Evolutionary conservation across 92 coral and sea anemone genomes (phyloP), one percentile per base, ranked within the genome.

Genomic region (Galaxea fascicularis): DNA sequence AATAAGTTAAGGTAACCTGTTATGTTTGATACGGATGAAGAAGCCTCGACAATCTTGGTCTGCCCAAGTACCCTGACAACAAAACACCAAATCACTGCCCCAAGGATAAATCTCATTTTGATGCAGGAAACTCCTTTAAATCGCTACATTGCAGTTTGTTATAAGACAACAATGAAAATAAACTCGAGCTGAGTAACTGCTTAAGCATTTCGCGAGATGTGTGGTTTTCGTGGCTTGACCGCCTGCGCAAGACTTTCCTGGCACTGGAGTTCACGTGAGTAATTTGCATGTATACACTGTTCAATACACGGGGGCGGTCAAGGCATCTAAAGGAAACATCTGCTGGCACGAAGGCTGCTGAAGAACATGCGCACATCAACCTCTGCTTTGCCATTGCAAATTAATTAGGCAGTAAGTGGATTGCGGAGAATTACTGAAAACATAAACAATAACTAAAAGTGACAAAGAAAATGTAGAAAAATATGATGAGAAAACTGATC

Each of bases 31-130:
- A 69, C 12, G 56, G 78, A 46, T n/a, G 71, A 8, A 22, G 57
- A 24, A 54, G 69, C 70, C 60, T 56, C 58, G 25, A 25, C 57
- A 44, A 56, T 17, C 53, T 70, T 24, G 27, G 4, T 63, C 22
- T 35, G 68, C 21, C 29, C 45, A 28, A 39, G 10, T 52, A 16
- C 26, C 57, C 18, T 53, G 44, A 71, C 39, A 82, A 69, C 28
- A 72, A 58, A 41, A 21, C 77, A 31, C 57, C 63, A 82, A 70
- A 69, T 70, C 58, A 82, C 86, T 58, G 78, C 78, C 56, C 44
- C 68, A 16, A 82, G 15, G 31, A 82, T 16, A 69, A 54, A 17
- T 71, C 69, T 70, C 86, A 82, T 82, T 51, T 58, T 71, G 45
- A 49, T 56, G 15, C 52, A 12, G 29, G 4, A 66, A 47, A 71